A percentile compares a stretch with the other conserved stretches of the same genome.
These are phyloP conservation scores for Ophraella communa DNA, from an alignment of 2,888 invertebrate genomes.

Conservation along the genomic window DNA sequence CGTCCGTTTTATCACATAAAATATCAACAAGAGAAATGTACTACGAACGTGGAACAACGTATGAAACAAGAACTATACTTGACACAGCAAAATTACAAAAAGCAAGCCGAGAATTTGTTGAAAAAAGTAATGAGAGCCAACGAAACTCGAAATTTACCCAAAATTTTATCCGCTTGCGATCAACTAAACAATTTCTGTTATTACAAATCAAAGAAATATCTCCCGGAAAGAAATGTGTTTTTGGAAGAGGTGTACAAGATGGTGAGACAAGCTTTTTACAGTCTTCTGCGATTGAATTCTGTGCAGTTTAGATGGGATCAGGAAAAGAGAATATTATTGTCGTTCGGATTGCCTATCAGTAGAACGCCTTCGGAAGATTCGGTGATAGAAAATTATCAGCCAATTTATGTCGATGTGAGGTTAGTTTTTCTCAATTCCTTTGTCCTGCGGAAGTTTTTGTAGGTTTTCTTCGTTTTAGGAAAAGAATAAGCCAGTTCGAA, in stretches of 20 bases:
- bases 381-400: conserved; percentile 41
- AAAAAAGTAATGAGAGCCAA: conserved; percentile 51
- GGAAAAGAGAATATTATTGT: conserved; percentile 49
- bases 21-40: conserved; percentile 52
- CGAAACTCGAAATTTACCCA: conserved; percentile 35
- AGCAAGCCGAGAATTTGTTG: conserved; percentile 57
- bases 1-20: conserved; percentile 60
- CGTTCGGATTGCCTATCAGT: conserved; percentile 52
- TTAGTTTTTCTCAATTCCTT: neutral
- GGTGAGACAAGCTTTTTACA: conserved; percentile 58
- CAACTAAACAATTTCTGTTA: conserved; percentile 59
- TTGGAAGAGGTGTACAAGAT: conserved; percentile 56
- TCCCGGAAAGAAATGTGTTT: conserved; percentile 57
- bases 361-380: conserved; percentile 55
- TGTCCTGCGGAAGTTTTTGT: no score
- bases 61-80: conserved; percentile 50
- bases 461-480: conserved; percentile 47
- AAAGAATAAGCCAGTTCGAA: conserved; percentile 49
- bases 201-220: conserved; percentile 52
- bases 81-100: conserved; percentile 50
- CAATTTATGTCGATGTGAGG: conserved; percentile 1
- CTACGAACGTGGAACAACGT: conserved; percentile 51
- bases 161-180: conserved; percentile 52
- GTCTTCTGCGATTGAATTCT: conserved; percentile 56
- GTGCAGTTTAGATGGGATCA: conserved; percentile 44